Evolutionary conservation across 2,113 vertebrate species (phyloP).

Genomic region (Chinchilla lanigera): DNA sequence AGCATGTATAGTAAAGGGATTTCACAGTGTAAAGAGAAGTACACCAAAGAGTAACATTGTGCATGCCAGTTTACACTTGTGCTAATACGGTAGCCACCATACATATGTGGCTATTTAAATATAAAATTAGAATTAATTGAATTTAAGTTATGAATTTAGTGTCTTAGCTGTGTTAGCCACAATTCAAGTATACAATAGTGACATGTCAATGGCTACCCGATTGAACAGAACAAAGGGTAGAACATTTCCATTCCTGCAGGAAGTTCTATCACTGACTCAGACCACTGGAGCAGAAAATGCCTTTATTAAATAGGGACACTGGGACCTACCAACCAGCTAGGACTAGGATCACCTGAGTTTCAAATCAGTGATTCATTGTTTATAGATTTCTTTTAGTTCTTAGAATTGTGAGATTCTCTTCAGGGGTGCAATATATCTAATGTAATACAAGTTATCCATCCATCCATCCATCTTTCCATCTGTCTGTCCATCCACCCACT

Average conservation of each 20-base stretch:
- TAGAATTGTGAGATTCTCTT: not conserved
- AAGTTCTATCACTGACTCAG: slow-evolving; percentile 40
- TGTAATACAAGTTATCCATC: not conserved
- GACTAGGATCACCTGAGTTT: slow-evolving; percentile 43
- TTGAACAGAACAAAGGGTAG: slow-evolving; percentile 26
- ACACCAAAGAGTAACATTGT: not conserved
- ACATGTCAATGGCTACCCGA: not conserved
- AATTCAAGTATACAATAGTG: not conserved
- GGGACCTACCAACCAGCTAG: slow-evolving; percentile 8
- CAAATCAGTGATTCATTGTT: slow-evolving; percentile 65
- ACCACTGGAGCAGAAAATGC: slow-evolving; percentile 23
- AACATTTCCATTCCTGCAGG: slow-evolving; percentile 30
- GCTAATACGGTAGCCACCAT: not conserved
- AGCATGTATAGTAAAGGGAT: not conserved
- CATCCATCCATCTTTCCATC: not conserved
- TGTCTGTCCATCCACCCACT: not conserved
- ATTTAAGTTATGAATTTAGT: not conserved
- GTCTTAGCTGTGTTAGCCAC: not conserved
- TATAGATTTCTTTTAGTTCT: slow-evolving; percentile 53
- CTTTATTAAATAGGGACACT: slow-evolving; percentile 55
- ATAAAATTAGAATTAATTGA: slow-evolving; percentile 41
- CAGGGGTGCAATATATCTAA: not conserved
- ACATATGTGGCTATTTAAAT: not conserved
- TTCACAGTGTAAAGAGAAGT: not conserved
- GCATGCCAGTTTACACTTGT: not conserved